Percentiles rank a stretch among this genome's conserved stretches.
Evolutionary conservation across 1,140 invertebrate species (phyloP).

Genomic region (Harlomillsia oculata): DNA sequence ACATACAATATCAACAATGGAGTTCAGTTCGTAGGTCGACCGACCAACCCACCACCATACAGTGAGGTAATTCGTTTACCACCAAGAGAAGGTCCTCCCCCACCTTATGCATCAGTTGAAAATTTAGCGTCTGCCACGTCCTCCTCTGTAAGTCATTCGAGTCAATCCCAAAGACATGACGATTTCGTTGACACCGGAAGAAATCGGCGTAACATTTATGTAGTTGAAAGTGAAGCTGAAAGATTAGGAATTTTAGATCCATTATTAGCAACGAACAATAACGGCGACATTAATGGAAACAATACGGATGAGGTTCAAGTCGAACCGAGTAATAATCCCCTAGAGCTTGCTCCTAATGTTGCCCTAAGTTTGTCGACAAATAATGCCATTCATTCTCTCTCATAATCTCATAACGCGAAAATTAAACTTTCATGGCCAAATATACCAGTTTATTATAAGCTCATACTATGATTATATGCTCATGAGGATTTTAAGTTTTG

Average conservation of each 20-base stretch:
- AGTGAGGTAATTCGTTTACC: constrained; percentile 45
- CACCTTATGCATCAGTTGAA: constrained; percentile 47
- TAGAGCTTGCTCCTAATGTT: too few relatives aligned
- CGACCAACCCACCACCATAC: constrained; percentile 48
- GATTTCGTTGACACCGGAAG: background rate
- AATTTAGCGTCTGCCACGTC: constrained; percentile 29
- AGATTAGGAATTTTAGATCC: constrained; percentile 8
- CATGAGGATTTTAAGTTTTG: too few relatives aligned
- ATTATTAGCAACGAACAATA: constrained; percentile 27
- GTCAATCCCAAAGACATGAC: background rate
- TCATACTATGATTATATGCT: too few relatives aligned
- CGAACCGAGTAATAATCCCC: constrained; percentile 19
- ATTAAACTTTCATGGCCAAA: too few relatives aligned
- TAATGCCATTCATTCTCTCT: too few relatives aligned
- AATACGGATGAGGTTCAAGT: constrained; percentile 29
- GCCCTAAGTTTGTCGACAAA: too few relatives aligned
- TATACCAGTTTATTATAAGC: too few relatives aligned
- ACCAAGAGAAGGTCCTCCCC: constrained; percentile 47
- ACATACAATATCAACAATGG: constrained; percentile 45
- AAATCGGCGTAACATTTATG: constrained; percentile 7
- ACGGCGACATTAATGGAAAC: constrained; percentile 35
- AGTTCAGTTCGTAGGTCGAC: constrained; percentile 42
- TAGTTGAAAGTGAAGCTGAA: constrained; percentile 6
- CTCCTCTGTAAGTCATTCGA: background rate
- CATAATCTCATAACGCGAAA: too few relatives aligned